Conservation (phyloP, 2,888 invertebrate species). For the Parascotia fuliginaria region DNA sequence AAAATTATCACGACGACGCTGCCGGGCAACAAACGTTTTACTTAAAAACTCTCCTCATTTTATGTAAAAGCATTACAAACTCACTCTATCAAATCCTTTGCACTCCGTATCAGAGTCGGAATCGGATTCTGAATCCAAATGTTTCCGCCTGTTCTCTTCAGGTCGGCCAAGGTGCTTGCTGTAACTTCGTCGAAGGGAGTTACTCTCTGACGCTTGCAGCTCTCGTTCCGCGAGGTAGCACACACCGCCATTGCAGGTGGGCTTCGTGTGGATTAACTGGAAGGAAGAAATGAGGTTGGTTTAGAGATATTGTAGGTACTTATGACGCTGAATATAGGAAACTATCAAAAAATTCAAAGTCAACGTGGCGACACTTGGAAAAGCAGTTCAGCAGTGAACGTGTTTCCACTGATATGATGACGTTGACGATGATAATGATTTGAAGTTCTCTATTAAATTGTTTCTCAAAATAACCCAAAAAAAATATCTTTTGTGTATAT, state of each 20-base stretch:
- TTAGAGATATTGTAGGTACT: background rate
- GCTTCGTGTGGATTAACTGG: conserved; percentile 69
- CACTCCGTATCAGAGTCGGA: conserved; percentile 86
- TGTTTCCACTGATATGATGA: too few relatives aligned
- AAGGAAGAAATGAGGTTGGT: conserved; percentile 20
- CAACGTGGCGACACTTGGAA: too few relatives aligned
- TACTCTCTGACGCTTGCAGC: conserved; percentile 47
- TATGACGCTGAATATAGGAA: too few relatives aligned
- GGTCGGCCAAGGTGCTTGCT: conserved; percentile 81
- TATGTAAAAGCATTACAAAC: conserved; percentile 18
- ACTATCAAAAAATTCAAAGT: too few relatives aligned
- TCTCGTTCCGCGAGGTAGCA: conserved; percentile 68
- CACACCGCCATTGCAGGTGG: conserved; percentile 67
- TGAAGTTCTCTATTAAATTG: too few relatives aligned
- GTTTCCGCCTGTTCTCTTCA: conserved; percentile 72
- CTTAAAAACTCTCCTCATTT: too few relatives aligned
- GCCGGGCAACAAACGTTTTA: too few relatives aligned
- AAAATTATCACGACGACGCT: too few relatives aligned
- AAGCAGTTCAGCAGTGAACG: too few relatives aligned
- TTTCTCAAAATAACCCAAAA: too few relatives aligned
- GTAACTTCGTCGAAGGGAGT: conserved; percentile 63
- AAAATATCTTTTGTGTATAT: too few relatives aligned
- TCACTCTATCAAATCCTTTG: conserved; percentile 81
- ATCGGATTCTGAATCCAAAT: conserved; percentile 77
- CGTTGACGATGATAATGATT: too few relatives aligned